These are phyloP conservation scores for Eospalax fontanierii DNA, from an alignment of 2,797 vertebrate genomes.

Conservation along the genomic window DNA sequence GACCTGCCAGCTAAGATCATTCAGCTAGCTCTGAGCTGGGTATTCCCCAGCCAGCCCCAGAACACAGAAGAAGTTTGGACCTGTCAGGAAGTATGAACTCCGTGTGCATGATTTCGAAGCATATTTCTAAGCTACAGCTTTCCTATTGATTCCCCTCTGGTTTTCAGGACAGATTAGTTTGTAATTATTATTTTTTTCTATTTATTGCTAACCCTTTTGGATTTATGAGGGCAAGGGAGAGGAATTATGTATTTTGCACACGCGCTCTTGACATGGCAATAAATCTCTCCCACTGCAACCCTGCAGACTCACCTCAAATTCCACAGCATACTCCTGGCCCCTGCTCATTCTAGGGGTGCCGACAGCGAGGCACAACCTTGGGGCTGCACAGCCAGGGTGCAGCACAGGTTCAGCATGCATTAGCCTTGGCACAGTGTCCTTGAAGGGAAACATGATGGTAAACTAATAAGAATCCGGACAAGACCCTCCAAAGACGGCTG, in stretches of 20 bases:
- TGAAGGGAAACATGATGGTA: neutral
- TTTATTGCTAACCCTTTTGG: slow-evolving; percentile 57
- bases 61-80: neutral
- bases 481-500: neutral
- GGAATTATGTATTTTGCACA: slow-evolving; percentile 54
- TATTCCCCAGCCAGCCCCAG: neutral
- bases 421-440: neutral
- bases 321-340: neutral
- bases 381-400: neutral
- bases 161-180: slow-evolving; percentile 79
- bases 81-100: neutral
- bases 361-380: neutral
- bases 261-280: neutral
- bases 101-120: neutral
- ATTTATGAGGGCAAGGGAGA: slow-evolving; percentile 57
- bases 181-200: slow-evolving; percentile 50
- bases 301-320: neutral
- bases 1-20: neutral
- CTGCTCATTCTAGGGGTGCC: neutral
- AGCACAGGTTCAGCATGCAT: neutral
- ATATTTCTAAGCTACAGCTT: slow-evolving; percentile 50
- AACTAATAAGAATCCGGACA: slow-evolving; percentile 17
- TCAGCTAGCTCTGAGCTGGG: accelerated
- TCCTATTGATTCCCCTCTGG: slow-evolving; percentile 52
- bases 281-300: slow-evolving; percentile 73